Percentiles rank a stretch among this genome's conserved stretches.
phyloP scores from a whole-genome alignment of 2,113 vertebrate genomes.

The Vidua macroura region DNA sequence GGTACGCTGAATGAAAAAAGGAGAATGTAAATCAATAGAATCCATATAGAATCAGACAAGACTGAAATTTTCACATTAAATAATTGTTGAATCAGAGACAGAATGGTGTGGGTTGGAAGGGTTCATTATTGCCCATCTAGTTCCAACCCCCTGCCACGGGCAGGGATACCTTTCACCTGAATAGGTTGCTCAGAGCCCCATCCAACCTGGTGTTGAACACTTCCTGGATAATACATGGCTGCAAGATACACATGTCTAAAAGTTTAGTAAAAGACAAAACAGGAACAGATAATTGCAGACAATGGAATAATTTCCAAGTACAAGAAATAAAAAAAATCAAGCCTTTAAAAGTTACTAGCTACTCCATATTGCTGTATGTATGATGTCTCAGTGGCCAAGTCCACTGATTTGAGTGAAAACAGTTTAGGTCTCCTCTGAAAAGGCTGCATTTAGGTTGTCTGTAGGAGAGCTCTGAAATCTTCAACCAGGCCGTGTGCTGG shows the following conservation, averaged over 20 bases:
- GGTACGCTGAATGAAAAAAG: constrained; percentile 42
- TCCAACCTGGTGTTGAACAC: background rate
- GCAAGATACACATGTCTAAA: background rate
- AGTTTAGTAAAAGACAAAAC: background rate
- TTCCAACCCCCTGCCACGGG: background rate
- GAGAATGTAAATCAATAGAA: background rate
- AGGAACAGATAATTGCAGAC: background rate
- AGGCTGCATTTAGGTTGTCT: background rate
- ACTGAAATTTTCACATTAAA: background rate
- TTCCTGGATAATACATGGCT: background rate
- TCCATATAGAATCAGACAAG: background rate
- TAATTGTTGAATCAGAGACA: background rate
- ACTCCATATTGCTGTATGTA: background rate
- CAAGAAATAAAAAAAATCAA: background rate
- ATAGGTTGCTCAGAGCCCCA: background rate
- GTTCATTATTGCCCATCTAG: background rate
- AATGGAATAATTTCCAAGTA: background rate
- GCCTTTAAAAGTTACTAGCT: background rate
- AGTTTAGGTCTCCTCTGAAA: background rate
- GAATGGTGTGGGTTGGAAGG: background rate
- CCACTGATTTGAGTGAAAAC: background rate
- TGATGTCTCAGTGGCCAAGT: background rate
- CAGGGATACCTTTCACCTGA: background rate
- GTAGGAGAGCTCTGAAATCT: background rate
- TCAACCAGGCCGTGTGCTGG: background rate